phyloP scores from a whole-genome alignment of 53 echinoderm and acorn worm genomes.

The Antedon mediterranea region DNA sequence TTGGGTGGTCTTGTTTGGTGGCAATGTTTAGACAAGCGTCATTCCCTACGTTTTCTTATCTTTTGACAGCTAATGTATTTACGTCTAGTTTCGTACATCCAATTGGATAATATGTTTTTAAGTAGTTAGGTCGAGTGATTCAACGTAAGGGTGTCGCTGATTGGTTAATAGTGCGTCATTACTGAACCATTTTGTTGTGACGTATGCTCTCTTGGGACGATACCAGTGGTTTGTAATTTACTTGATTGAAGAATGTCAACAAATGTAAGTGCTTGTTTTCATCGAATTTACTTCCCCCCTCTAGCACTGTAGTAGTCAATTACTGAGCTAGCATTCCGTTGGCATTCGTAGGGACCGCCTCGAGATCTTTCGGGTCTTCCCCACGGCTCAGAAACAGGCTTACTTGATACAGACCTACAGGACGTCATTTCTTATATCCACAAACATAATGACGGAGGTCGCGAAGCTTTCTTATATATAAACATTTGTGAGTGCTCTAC shows the following conservation, averaged over 20 bases:
- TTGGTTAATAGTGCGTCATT: background rate
- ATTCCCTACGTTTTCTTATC: background rate
- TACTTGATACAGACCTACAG: background rate
- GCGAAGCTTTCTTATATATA: slow-evolving; percentile 26
- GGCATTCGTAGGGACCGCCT: slow-evolving; percentile 6
- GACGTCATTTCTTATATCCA: slow-evolving; percentile 24
- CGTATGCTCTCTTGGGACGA: slow-evolving; percentile 25
- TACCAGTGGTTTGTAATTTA: slow-evolving; percentile 67
- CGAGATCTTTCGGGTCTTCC: background rate
- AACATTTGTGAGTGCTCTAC: background rate
- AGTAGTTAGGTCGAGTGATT: background rate
- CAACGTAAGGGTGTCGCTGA: background rate
- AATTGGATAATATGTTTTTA: background rate
- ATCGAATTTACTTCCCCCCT: background rate
- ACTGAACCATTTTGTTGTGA: background rate
- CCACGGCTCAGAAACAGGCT: background rate
- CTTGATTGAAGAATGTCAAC: slow-evolving; percentile 63
- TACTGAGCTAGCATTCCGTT: background rate
- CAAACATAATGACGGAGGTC: slow-evolving; percentile 47
- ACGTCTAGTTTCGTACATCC: background rate
- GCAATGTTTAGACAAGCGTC: background rate
- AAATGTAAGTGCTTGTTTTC: slow-evolving; percentile 31
- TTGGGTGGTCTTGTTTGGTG: background rate
- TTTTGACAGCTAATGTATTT: background rate
- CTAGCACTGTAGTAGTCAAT: background rate